Base-by-base conservation (phyloP, 2,797 vertebrate species). In the Chrosomus eos region DNA sequence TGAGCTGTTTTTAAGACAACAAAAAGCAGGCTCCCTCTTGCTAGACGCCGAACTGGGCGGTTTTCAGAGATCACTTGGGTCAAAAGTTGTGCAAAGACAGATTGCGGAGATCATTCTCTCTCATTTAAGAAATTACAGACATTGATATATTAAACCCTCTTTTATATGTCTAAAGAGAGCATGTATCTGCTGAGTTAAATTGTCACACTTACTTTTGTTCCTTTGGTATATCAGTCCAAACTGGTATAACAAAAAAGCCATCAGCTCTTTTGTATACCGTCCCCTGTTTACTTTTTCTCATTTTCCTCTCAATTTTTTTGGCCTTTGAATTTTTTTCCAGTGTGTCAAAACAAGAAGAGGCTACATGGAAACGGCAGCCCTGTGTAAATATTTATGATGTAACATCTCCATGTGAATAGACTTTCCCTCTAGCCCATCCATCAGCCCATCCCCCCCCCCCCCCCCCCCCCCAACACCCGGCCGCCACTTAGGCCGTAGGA, bases 381-480 rank as follows among this genome's bases (percentile, higher is more conserved):
- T 97, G 97, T 99, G 98, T 99, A 98, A 98, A 99, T 99, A 97
- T 95, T 94, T 93, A 95, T 96, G 96, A 97, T 96, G 96, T 96
- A 96, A 97, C 96, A 97, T 95, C 95, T 96, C 94, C 94, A 94
- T 94, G 96, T 96, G 94, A 97, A 96, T 96, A 92, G 96, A 95
- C 95, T 94, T 95, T 95, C 91, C 93, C 94, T 92, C 88, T 92
- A 94, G 95, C 95, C 96, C 97, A 99, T 99, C 97, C 97, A 98
- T 99, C 98, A 99, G 96, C 93, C 95, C 95, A 94, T 94, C 94
- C 94, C 95, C 95, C 96, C 95, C 96, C 95, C 95, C 94, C 94
- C 94, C 95, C 95, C 96, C 95, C 96, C 95, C 95, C 94, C 94
- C 94, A 92, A 95, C 94, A 95, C 93, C 94, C 90, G 87, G 92